Evolutionary conservation across 2,797 vertebrate species (phyloP).

Genomic region (Coccyzus lansbergi): DNA sequence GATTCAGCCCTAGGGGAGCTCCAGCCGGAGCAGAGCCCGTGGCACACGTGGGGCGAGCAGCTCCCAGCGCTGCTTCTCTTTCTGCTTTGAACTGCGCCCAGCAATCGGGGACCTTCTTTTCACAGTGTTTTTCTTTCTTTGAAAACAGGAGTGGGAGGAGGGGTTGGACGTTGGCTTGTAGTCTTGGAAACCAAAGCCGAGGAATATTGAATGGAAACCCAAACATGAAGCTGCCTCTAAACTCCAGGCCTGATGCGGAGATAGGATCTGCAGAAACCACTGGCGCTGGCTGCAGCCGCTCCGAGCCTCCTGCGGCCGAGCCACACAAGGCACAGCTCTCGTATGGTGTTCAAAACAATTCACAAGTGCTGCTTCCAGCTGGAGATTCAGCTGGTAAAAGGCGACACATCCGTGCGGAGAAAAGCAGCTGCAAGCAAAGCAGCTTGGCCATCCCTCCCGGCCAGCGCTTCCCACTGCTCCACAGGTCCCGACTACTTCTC

Average conservation of each 20-base stretch:
- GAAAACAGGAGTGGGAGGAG: slow-evolving; percentile 59
- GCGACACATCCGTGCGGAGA: fast-evolving
- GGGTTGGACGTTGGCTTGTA: slow-evolving; percentile 31
- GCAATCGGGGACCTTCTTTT: slow-evolving; percentile 29
- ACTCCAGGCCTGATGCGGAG: neutral
- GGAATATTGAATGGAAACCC: slow-evolving; percentile 60
- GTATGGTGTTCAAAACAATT: fast-evolving
- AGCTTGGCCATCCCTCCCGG: neutral
- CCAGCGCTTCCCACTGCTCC: neutral
- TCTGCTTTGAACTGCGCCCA: slow-evolving; percentile 5
- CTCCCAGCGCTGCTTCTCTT: neutral
- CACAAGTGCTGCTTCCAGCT: fast-evolving
- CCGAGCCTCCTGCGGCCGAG: neutral
- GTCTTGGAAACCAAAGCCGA: slow-evolving; percentile 49
- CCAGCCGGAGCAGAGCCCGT: neutral
- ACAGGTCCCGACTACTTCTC: fast-evolving
- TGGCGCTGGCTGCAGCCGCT: neutral
- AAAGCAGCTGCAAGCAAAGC: fast-evolving
- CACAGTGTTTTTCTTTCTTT: slow-evolving; percentile 54
- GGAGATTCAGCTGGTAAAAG: fast-evolving
- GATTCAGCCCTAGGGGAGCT: neutral
- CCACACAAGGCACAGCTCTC: fast-evolving
- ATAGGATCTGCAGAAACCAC: neutral
- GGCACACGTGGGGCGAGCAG: neutral
- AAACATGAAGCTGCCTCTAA: neutral